phyloP scores from a whole-genome alignment of 2,113 vertebrate genomes.

The Oenanthe melanoleuca region DNA sequence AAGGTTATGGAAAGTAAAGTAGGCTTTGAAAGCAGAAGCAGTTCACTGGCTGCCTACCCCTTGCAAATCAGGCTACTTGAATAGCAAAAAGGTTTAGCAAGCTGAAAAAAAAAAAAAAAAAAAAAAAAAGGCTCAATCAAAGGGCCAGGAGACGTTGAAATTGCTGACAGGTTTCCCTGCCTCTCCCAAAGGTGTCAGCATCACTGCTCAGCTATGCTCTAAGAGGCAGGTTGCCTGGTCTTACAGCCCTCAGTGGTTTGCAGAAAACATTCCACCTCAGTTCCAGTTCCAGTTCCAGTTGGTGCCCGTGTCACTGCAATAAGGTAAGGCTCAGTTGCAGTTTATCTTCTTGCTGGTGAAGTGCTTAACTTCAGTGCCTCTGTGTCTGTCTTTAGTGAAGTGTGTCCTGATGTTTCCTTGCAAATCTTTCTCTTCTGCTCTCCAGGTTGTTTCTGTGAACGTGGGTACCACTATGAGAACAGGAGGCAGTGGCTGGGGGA shows the following conservation, averaged over 20 bases:
- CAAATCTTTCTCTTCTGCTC: background rate
- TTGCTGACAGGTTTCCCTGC: conserved; percentile 73
- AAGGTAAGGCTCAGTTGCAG: conserved; percentile 76
- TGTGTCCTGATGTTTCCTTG: background rate
- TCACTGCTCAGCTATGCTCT: conserved; percentile 70
- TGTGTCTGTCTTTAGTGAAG: conserved; percentile 39
- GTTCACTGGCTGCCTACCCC: conserved; percentile 67
- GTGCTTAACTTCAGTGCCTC: background rate
- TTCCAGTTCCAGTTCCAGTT: conserved; percentile 48
- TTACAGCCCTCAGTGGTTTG: conserved; percentile 71
- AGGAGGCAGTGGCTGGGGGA: background rate
- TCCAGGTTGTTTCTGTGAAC: background rate
- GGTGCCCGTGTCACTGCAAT: conserved; percentile 60
- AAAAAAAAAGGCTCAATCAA: conserved; percentile 74
- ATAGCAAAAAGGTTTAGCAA: conserved; percentile 63
- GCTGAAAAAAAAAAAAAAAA: background rate
- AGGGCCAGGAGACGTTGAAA: conserved; percentile 70
- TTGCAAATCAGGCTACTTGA: conserved; percentile 65
- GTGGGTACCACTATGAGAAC: background rate
- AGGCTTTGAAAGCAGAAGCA: conserved; percentile 69
- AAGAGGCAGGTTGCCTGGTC: conserved; percentile 77
- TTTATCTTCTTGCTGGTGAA: conserved; percentile 61
- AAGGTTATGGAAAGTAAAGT: conserved; percentile 91
- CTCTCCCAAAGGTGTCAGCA: conserved; percentile 78
- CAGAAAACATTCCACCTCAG: conserved; percentile 71